Percentiles rank a stretch among this genome's conserved stretches.
Evolutionary conservation across 1,140 invertebrate species (phyloP).

Genomic region (Temnothorax longispinosus): DNA sequence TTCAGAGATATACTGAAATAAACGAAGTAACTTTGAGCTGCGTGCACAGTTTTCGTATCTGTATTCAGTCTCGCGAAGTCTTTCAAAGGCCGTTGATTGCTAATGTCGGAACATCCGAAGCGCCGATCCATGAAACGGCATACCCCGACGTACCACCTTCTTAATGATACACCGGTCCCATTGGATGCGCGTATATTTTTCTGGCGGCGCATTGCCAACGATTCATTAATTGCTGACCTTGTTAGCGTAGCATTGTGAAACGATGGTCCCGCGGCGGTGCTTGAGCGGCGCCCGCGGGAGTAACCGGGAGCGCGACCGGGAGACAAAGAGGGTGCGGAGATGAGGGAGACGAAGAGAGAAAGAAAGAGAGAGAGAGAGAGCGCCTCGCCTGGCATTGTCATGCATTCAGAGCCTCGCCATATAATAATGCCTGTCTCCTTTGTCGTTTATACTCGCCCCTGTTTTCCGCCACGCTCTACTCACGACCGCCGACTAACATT

Average conservation of each 20-base stretch:
- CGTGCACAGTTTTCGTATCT: slow-evolving; percentile 16
- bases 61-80: not conserved
- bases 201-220: slow-evolving; percentile 72
- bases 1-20: slow-evolving; percentile 37
- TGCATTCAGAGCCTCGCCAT: slow-evolving; percentile 73
- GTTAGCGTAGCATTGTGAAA: slow-evolving; percentile 78
- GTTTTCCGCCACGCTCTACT: slow-evolving; percentile 68
- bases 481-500: slow-evolving; percentile 63
- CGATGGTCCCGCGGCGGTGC: slow-evolving; percentile 73
- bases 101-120: slow-evolving; percentile 49
- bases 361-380: not conserved
- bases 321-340: slow-evolving; percentile 52
- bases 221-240: slow-evolving; percentile 81
- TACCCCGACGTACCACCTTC: slow-evolving; percentile 9
- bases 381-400: slow-evolving; percentile 74
- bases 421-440: slow-evolving; percentile 79
- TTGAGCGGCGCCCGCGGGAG: slow-evolving; percentile 71
- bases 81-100: slow-evolving; percentile 54
- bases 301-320: slow-evolving; percentile 40
- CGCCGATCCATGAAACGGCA: slow-evolving; percentile 42
- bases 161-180: slow-evolving; percentile 68
- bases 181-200: slow-evolving; percentile 71
- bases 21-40: slow-evolving; percentile 14
- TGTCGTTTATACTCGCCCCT: slow-evolving; percentile 77
- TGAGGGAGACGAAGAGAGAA: slow-evolving; percentile 15